These are phyloP conservation scores for Silurus lanzhouensis DNA, from an alignment of 2,797 vertebrate genomes.

Conservation along the genomic window DNA sequence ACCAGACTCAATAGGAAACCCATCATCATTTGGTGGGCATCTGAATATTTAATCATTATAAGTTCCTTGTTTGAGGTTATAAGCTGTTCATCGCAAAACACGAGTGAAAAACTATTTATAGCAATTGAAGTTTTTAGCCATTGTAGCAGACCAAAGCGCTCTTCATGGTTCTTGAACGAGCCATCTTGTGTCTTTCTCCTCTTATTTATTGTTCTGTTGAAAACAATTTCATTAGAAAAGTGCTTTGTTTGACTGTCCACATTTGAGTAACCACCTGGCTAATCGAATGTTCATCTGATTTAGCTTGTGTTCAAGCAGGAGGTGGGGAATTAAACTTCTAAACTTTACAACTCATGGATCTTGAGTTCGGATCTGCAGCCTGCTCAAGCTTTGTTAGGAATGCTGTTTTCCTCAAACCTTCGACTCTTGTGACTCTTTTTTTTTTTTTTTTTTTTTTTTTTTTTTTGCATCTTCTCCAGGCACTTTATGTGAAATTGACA, in stretches of 20 bases:
- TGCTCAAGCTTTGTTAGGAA: conserved; percentile 44
- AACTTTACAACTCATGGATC: conserved; percentile 1
- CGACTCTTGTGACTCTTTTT: conserved; percentile 9
- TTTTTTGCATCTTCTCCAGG: conserved; percentile 60
- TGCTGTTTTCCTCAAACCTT: conserved; percentile 38
- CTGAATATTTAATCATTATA: too few species aligned
- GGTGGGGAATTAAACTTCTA: conserved; percentile 13
- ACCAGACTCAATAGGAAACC: too few species aligned
- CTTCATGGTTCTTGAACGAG: conserved; percentile 20
- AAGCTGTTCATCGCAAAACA: too few species aligned
- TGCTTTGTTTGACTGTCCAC: conserved; percentile 45
- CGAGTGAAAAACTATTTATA: too few species aligned
- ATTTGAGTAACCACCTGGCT: conserved; percentile 47
- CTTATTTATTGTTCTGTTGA: conserved; percentile 49
- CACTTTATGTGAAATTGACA: conserved; percentile 75
- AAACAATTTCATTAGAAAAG: conserved; percentile 47
- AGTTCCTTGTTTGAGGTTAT: too few species aligned
- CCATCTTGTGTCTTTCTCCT: conserved; percentile 37
- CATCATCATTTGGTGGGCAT: too few species aligned
- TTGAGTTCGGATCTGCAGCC: conserved; percentile 28
- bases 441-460: neutral
- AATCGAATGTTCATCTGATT: conserved; percentile 42
- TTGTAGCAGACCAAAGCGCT: too few species aligned
- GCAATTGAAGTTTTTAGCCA: too few species aligned
- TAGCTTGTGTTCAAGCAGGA: conserved; percentile 44